Conservation (phyloP, 2,888 invertebrate species). For the Limenitis arthemis region DNA sequence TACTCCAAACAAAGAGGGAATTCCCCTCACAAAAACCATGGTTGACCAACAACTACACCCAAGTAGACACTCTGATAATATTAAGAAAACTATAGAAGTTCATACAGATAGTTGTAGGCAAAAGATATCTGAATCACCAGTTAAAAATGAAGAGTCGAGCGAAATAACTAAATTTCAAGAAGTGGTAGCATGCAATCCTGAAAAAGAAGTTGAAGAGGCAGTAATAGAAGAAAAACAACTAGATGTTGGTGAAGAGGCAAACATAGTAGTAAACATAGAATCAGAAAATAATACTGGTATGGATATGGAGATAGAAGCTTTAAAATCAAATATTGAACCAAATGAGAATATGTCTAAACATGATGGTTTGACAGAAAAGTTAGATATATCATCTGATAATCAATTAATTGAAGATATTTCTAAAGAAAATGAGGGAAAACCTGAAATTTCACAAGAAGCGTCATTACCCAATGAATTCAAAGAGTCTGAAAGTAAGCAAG, state of each 20-base stretch:
- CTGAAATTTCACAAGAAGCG: too few species aligned
- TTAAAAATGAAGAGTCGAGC: conserved; percentile 24
- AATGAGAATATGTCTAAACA: too few species aligned
- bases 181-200: conserved; percentile 7
- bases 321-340: too few species aligned
- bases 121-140: conserved; percentile 33
- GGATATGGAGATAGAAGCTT: too few species aligned
- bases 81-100: conserved; percentile 63
- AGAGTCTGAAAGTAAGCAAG: background rate
- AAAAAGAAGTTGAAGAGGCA: background rate
- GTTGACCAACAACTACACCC: conserved; percentile 60
- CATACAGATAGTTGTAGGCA: conserved; percentile 52
- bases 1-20: conserved; percentile 62
- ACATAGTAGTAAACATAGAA: too few species aligned
- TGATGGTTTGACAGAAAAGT: too few species aligned
- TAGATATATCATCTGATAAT: too few species aligned
- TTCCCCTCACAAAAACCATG: conserved; percentile 63
- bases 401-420: too few species aligned
- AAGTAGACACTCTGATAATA: conserved; percentile 56
- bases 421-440: too few species aligned
- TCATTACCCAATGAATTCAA: background rate
- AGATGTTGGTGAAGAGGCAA: too few species aligned
- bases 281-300: too few species aligned
- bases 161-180: conserved; percentile 15
- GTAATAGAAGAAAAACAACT: too few species aligned